A percentile compares a stretch with the other conserved stretches of the same genome.
Conservation (phyloP, 2,113 vertebrate genomes). For the Cyanoliseus patagonus region DNA sequence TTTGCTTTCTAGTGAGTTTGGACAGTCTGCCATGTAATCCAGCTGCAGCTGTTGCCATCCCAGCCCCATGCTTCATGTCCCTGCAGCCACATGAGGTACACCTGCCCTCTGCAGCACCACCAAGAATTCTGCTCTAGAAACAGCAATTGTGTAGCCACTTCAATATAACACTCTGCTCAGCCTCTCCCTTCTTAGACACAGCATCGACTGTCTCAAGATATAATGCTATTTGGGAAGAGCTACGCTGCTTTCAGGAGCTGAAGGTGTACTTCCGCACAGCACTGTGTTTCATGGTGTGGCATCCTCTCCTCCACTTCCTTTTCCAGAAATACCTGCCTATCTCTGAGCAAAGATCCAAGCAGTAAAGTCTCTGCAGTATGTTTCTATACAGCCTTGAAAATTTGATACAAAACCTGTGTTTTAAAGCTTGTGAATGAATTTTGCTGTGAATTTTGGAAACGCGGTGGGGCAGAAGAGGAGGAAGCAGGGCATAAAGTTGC, state of each 20-base stretch:
- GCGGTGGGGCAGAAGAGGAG: not conserved
- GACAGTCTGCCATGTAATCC: not conserved
- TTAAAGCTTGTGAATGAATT: not conserved
- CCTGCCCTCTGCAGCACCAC: not conserved
- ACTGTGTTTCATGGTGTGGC: not conserved
- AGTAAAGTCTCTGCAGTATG: not conserved
- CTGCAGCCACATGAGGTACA: rapidly evolving
- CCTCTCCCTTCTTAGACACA: not conserved
- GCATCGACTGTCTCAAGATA: not conserved
- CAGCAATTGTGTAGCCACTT: not conserved
- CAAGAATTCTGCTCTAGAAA: not conserved
- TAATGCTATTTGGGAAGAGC: not conserved
- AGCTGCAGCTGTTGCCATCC: not conserved
- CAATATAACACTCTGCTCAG: not conserved
- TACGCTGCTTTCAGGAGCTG: not conserved
- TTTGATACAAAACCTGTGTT: not conserved
- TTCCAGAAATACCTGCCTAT: not conserved
- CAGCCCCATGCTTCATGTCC: not conserved
- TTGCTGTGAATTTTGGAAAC: not conserved
- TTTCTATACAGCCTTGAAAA: not conserved
- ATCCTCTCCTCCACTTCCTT: not conserved
- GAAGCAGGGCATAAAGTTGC: not conserved
- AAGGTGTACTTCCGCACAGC: not conserved
- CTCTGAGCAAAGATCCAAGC: not conserved
- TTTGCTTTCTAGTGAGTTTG: not conserved